Base-by-base conservation (phyloP, 1,140 invertebrate genomes). In the Colletes gigas region DNA sequence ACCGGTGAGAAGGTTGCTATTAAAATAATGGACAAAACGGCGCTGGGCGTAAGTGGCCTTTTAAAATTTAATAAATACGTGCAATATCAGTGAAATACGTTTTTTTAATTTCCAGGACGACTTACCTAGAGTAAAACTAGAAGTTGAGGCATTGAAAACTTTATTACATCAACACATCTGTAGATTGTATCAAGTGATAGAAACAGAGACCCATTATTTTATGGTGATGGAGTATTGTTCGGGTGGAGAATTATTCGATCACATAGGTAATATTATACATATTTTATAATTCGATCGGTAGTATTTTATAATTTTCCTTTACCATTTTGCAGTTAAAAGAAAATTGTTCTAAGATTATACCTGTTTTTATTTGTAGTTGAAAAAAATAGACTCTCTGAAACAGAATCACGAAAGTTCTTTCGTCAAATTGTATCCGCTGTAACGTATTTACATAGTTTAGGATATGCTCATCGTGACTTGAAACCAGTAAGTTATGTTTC, bases 1-100 rank as follows among this genome's bases (percentile, higher is more conserved):
- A 97, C 97, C 59, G 96, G 96, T 57, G 96, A 97, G 89, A 96
- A 97, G 90, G 97, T 98, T 71, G 97, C 97, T n/a, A 95, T 98
- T 71, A 98, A 98, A 94, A 97, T 97, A 52, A 97, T 98, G 95
- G 96, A 97, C 83, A 98, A 98, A 92, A 92, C 93, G 70, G 90
- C 93, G 21, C 90, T 98, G 69, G 96, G 96, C 44, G 96, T 97
- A 94, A 94, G 94, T 92, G 69, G 76, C 44, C 30, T 68, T 71
- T 82, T 57, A 68, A 78, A 44, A 69, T 69, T 57, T 21, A n/a
- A 44, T 14, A 21, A 12, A 52, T 5, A 15, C 12, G 54, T 73
- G 15, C 41, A 19, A 41, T 55, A 59, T 60, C n/a, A 41, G 52
- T 21, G 7, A 0, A 63, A 81, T 44, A 73, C 6, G 68, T 41